Base-by-base conservation (phyloP, 2,888 invertebrate species). In the Acanthosoma haemorrhoidale region DNA sequence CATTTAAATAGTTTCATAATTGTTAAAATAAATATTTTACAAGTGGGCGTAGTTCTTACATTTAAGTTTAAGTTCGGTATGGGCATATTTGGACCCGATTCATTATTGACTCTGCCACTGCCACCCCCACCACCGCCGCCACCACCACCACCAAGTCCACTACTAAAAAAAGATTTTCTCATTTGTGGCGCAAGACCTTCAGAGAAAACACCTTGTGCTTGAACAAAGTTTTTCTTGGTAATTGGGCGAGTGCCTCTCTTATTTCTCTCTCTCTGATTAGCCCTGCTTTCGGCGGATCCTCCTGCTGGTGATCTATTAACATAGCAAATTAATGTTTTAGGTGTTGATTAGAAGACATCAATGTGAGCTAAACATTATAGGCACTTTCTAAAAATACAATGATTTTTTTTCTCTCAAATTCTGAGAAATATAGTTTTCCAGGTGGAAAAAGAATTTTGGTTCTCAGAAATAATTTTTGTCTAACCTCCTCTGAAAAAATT, bases 171-270 rank as follows among this genome's bases (percentile, higher is more conserved):
- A 9, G 31, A 21, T 25, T 59, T 15, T 61, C 72, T 74, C 41
- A 68, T 29, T 16, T 70, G 69, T 1, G 73, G 73, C 8, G 71
- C 74, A 9, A 74, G 43, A 13, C 75, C 73, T 57, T 74, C 73
- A 9, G 74, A 70, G 59, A 75, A 75, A 1, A 72, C 70, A 18
- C 75, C 73, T 11, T 69, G 36, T 32, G 64, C 57, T 38, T 73
- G 73, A 4, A 73, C 58, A 32, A 68, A 71, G 13, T 69, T 68
- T 38, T 69, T 60, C 18, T 61, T 61, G 16, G 29, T 51, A 9
- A 21, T 18, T 4, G 16, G 39, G 29, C 64, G 64, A 6, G 21
- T 29, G 16, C 16, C 34, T 4, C 39, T 36, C 18, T 69, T 66
- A 11, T 68, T 63, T 31, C 70, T 67, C 9, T 69, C 70, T 11